Percentiles rank a stretch among this genome's conserved stretches.
These are phyloP conservation scores for Dermatemys mawii DNA, from an alignment of 2,113 vertebrate genomes.

Conservation along the genomic window DNA sequence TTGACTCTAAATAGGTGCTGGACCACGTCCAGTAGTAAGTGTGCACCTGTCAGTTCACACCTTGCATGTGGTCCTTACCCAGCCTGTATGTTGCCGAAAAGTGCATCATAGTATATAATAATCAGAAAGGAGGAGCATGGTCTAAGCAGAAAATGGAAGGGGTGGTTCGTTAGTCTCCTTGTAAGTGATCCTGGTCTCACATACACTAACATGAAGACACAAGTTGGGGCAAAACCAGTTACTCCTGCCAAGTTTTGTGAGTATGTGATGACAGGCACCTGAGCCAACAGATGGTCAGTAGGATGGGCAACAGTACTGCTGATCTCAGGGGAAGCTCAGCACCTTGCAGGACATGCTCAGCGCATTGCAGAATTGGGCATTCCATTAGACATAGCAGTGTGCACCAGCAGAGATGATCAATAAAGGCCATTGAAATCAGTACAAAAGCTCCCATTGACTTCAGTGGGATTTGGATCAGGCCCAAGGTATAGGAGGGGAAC, in stretches of 20 bases:
- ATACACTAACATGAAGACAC: neutral
- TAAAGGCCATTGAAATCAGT: neutral
- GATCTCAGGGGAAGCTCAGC: neutral
- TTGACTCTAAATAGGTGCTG: neutral
- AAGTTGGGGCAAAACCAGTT: neutral
- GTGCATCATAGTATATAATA: neutral
- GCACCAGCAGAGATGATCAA: neutral
- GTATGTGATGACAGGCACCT: neutral
- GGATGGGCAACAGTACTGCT: neutral
- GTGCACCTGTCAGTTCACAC: neutral
- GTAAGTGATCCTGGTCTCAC: fast-evolving
- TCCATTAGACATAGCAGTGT: neutral
- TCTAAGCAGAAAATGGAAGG: neutral
- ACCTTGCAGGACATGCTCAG: neutral
- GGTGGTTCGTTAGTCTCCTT: neutral
- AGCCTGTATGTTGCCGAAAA: neutral
- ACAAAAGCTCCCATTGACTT: neutral
- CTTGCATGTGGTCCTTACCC: neutral
- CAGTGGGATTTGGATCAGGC: fast-evolving
- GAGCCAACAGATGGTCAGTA: neutral
- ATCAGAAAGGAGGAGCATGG: fast-evolving
- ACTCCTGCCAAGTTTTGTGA: neutral
- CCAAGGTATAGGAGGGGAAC: neutral
- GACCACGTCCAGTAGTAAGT: neutral
- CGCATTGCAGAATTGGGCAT: neutral